Percentiles rank a stretch among this genome's conserved stretches.
Conservation (phyloP, 1,140 invertebrate species). For the Camponotus vicinus region DNA sequence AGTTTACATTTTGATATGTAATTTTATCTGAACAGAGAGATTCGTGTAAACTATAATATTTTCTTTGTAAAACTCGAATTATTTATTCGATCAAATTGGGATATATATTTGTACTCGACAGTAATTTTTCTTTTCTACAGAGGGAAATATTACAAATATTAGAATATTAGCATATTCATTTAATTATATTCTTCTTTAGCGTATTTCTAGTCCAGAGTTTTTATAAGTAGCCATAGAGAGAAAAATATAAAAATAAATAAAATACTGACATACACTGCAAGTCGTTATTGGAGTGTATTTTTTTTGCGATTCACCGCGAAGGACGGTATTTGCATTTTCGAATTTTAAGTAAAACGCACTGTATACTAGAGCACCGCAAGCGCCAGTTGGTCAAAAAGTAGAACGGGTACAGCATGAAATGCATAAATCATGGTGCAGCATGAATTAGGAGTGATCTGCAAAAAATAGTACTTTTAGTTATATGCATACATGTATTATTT, state of each 20-base stretch:
- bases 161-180: neutral
- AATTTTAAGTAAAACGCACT: conserved; percentile 44
- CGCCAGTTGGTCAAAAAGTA: conserved; percentile 30
- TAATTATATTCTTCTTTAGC: neutral
- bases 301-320: conserved; percentile 2
- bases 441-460: conserved; percentile 52
- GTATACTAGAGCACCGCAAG: neutral
- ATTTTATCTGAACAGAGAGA: neutral
- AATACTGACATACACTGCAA: conserved; percentile 21
- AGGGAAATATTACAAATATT: neutral
- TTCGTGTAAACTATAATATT: neutral
- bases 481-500: conserved; percentile 36
- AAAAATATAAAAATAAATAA: conserved; percentile 36
- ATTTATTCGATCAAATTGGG: neutral
- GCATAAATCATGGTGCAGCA: conserved; percentile 30
- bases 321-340: conserved; percentile 48
- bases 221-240: neutral
- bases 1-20: neutral
- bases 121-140: neutral
- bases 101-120: neutral
- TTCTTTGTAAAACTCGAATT: neutral
- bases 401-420: conserved; percentile 20
- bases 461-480: conserved; percentile 2
- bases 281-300: conserved; percentile 16
- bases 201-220: neutral